Evolutionary conservation across 2,888 invertebrate genomes (phyloP), one percentile per base, ranked within the genome.

Genomic region (Andrena marginata): DNA sequence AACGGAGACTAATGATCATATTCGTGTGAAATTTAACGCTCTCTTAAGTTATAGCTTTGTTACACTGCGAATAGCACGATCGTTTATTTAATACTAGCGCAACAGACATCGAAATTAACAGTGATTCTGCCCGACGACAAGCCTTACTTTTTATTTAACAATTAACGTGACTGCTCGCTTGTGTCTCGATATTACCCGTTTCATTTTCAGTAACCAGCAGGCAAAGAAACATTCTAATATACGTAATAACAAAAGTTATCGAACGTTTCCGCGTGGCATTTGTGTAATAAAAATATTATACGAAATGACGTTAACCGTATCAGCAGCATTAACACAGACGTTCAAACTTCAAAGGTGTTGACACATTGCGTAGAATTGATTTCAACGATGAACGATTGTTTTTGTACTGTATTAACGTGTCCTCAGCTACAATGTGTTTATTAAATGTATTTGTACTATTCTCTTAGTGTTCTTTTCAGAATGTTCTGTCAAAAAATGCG

Each of bases 391-490:
- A 63, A 42, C 67, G 54, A 16, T 48, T 49, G 70, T 54, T 62
- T 71, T 80, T 78, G 78, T 64, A 78, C 71, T 78, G 64, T 42
- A 23, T 65, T 33, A 74, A 74, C 59, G 26, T 64, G 59, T 42
- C 20, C 13, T 48, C 23, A 54, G 20, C 8, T 3, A 64, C 42
- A 20, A 35, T 60, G 31, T 33, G 68, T 35, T 64, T 48, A 31
- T 33, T 64, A 64, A 81, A 79, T 68, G 51, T 73, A 79, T 81
- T 81, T 81, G 63, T 81, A 81, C 80, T 81, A 63, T 80, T 42
- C 42, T 42, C 42, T 42, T 42, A 42, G 42, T 42, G 42, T 42
- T 42, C 42, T 42, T 42, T 42, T 1, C 42, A 42, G 42, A 4
- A 5, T 42, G 42, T 42, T 16, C 42, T 42, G 42, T 42, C 4